Evolutionary conservation across 2,797 vertebrate species (phyloP).

Genomic region (Pogonophryne albipinna): DNA sequence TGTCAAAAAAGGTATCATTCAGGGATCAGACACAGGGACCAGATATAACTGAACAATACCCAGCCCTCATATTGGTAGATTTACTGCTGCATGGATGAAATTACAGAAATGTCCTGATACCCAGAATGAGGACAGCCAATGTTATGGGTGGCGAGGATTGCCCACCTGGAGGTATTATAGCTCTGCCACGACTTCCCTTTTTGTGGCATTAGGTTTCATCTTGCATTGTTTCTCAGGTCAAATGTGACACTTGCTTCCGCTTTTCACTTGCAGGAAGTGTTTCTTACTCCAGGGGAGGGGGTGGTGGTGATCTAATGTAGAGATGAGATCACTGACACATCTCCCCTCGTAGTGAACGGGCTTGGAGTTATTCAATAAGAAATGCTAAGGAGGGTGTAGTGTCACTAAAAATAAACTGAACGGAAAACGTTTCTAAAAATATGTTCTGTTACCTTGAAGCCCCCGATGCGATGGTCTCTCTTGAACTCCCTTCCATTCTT

Average conservation of each 20-base stretch:
- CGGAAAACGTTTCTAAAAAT: background rate
- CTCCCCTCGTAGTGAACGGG: slow-evolving; percentile 16
- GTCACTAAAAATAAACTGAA: background rate
- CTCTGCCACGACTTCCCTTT: slow-evolving; percentile 49
- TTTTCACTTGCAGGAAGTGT: slow-evolving; percentile 46
- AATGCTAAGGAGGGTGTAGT: background rate
- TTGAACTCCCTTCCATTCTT: slow-evolving; percentile 98
- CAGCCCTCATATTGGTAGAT: slow-evolving; percentile 4
- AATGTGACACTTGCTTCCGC: slow-evolving; percentile 57
- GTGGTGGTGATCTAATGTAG: slow-evolving; percentile 50
- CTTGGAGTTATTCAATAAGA: slow-evolving; percentile 28
- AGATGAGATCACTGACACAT: slow-evolving; percentile 58
- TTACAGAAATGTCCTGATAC: slow-evolving; percentile 42
- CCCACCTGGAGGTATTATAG: slow-evolving; percentile 65
- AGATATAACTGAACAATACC: no score
- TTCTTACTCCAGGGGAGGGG: slow-evolving; percentile 45
- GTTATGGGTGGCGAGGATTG: slow-evolving; percentile 52
- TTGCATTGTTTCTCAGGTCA: slow-evolving; percentile 65
- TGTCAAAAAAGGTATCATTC: no score
- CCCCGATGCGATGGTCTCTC: slow-evolving; percentile 96
- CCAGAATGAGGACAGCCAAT: slow-evolving; percentile 9
- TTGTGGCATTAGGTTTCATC: slow-evolving; percentile 59
- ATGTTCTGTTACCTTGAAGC: slow-evolving; percentile 91
- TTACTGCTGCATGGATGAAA: slow-evolving; percentile 43
- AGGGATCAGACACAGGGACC: no score